Conservation (phyloP, 2,797 vertebrate genomes). For the Poecilia wingei region DNA sequence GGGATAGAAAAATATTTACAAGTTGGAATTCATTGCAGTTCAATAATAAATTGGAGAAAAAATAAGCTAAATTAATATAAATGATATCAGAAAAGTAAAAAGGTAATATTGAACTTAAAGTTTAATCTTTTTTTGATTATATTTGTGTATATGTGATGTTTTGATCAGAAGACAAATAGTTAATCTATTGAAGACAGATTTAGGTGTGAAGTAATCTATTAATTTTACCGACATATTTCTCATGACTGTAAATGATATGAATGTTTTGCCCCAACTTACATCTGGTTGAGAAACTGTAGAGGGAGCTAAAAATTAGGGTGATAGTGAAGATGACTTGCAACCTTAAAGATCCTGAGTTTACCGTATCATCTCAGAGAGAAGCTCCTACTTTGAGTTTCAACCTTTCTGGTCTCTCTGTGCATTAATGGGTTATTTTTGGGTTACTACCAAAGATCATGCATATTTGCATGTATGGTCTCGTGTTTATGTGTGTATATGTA, state of each 20-base stretch:
- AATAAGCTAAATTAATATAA: background rate
- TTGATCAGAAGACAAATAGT: background rate
- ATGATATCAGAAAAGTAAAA: background rate
- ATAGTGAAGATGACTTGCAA: background rate
- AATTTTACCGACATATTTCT: background rate
- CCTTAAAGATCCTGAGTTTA: background rate
- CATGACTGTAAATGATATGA: background rate
- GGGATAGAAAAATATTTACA: constrained; percentile 44
- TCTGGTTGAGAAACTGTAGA: background rate
- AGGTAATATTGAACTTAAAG: background rate
- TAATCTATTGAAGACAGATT: background rate
- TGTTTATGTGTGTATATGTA: background rate
- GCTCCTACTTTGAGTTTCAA: background rate
- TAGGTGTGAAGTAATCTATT: background rate
- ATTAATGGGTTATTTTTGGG: background rate
- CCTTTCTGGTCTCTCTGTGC: background rate
- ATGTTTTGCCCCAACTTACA: background rate
- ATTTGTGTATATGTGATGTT: background rate
- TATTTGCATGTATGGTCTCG: background rate
- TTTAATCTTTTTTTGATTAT: background rate
- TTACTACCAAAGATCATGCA: background rate
- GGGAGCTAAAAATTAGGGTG: background rate
- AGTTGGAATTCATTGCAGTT: background rate
- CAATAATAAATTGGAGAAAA: constrained; percentile 23
- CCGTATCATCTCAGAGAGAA: background rate